Base-by-base conservation (phyloP, 2,888 invertebrate genomes). In the Synanthedon tipuliformis region DNA sequence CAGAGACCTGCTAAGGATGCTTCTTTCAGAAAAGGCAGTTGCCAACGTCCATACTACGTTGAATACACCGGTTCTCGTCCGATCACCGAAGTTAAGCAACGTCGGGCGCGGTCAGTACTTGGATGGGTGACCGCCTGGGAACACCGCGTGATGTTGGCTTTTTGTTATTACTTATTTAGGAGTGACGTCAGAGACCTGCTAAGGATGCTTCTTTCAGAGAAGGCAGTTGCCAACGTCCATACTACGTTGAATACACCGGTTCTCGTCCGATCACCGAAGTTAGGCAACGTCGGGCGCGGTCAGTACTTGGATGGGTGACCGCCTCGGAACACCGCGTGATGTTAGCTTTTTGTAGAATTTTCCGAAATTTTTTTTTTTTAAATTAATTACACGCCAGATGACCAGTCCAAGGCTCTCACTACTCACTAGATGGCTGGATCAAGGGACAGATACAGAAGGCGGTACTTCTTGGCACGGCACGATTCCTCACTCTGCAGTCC, bases 231-330 rank as follows among this genome's bases (percentile, higher is more conserved):
- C 75, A 78, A 78, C 76, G 77, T 75, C 73, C 75, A 79, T 78
- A 77, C 75, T 70, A 71, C 65, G 71, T 73, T 75, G 73, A 73
- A 73, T 53, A 69, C 69, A 75, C 72, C 71, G 71, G 72, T 73
- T 73, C 70, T 75, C 73, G 73, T 72, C 73, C 71, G 74, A 74
- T 74, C 73, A 73, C 73, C 72, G 59, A 60, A 60, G 60, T 60
- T 60, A 60, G 59, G 60, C 60, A 57, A 60, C 60, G 57, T 59
- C 59, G 59, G 60, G 60, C 59, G 59, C 52, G 59, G 59, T 59
- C 56, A 60, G 60, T 60, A 60, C 59, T 59, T 60, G 60, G 57
- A 57, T 57, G 57, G 57, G 57, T 57, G 57, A 57, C 50, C 51
- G 41, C 51, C 51, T 51, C n/a, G 51, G 41, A 41, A 41, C 41